Percentiles rank a stretch among this genome's conserved stretches.
Evolutionary conservation across 1,140 invertebrate species (phyloP).

Genomic region (Drosophila parvula): DNA sequence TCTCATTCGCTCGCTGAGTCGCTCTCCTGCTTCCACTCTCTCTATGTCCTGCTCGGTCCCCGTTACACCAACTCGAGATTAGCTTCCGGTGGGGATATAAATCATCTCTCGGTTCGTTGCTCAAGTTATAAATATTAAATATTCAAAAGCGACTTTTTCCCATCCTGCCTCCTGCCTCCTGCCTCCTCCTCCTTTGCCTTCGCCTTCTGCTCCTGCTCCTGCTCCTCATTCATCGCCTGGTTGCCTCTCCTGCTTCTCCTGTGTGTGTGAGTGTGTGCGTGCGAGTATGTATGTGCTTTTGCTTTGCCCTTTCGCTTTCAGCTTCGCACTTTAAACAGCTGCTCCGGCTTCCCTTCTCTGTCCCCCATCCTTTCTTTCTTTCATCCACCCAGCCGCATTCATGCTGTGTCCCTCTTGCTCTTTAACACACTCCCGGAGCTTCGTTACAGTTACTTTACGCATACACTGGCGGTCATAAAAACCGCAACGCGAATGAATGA

Average conservation of each 20-base stretch:
- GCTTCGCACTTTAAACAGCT: slow-evolving; percentile 72
- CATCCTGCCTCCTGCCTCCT: slow-evolving; percentile 22
- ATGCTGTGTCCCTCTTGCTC: slow-evolving; percentile 20
- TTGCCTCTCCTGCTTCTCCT: slow-evolving; percentile 2
- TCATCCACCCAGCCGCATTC: background rate
- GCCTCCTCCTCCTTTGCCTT: background rate
- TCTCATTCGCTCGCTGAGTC: slow-evolving; percentile 6
- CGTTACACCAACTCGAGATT: slow-evolving; percentile 78
- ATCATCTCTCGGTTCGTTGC: slow-evolving; percentile 79
- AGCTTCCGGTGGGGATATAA: slow-evolving; percentile 80
- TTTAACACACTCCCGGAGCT: slow-evolving; percentile 46
- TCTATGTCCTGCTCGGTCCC: slow-evolving; percentile 28
- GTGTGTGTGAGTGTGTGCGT: slow-evolving; percentile 9
- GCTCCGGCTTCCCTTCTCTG: slow-evolving; percentile 32
- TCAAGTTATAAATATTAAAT: slow-evolving; percentile 82
- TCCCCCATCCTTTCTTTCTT: background rate
- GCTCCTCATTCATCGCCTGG: slow-evolving; percentile 3
- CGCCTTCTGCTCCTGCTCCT: too few species aligned
- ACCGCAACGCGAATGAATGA: slow-evolving; percentile 49
- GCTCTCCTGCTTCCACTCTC: slow-evolving; percentile 1
- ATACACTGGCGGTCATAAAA: slow-evolving; percentile 72
- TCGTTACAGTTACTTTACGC: slow-evolving; percentile 78
- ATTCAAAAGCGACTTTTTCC: slow-evolving; percentile 71
- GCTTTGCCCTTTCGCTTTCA: slow-evolving; percentile 73
- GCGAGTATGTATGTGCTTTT: slow-evolving; percentile 42